Percentiles rank a stretch among this genome's conserved stretches.
These are phyloP conservation scores for Tenualosa thibaudeaui DNA, from an alignment of 2,797 vertebrate genomes.

Conservation along the genomic window DNA sequence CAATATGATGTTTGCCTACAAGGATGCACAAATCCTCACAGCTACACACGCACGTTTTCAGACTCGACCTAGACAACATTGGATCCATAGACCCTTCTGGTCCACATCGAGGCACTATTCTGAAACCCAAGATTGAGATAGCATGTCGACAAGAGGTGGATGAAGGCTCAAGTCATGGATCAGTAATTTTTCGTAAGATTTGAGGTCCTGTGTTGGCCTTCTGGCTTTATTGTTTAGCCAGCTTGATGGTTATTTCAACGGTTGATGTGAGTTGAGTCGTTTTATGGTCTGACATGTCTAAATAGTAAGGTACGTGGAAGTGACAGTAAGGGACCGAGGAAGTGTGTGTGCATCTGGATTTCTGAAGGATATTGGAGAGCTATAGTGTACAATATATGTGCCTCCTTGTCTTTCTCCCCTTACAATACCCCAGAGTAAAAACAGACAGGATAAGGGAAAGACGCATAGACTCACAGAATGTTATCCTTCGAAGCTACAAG, in stretches of 20 bases:
- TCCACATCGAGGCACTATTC: neutral
- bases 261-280: neutral
- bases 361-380: slow-evolving; percentile 37
- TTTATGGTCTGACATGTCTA: neutral
- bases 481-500: slow-evolving; percentile 14
- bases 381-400: slow-evolving; percentile 60
- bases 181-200: neutral
- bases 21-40: slow-evolving; percentile 50
- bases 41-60: slow-evolving; percentile 60
- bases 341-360: slow-evolving; percentile 14
- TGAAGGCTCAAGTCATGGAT: neutral
- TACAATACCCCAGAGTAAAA: slow-evolving; percentile 36
- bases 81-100: slow-evolving; percentile 9
- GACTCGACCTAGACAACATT: slow-evolving; percentile 41
- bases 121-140: neutral
- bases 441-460: slow-evolving; percentile 32
- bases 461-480: slow-evolving; percentile 39
- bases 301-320: neutral
- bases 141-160: neutral
- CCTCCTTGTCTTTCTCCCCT: slow-evolving; percentile 51
- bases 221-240: neutral
- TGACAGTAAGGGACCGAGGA: neutral
- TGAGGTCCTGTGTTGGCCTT: neutral
- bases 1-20: slow-evolving; percentile 59
- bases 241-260: neutral